Base-by-base conservation (phyloP, 2,797 vertebrate species). In the Pantherophis alleghaniensis region DNA sequence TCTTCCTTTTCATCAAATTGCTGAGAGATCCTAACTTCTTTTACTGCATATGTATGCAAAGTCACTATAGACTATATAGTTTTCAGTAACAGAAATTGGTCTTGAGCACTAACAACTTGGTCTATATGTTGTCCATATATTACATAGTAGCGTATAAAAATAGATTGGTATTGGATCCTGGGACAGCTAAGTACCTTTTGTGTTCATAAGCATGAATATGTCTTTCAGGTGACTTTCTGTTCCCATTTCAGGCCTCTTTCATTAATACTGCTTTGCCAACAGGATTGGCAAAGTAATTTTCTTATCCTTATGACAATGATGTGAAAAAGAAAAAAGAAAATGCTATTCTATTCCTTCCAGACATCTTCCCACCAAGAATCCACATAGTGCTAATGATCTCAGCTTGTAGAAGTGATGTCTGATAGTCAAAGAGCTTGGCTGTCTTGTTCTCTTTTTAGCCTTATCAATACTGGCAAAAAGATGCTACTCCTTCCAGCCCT, bases 101-200 rank as follows among this genome's bases (percentile, higher is more conserved):
- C 91, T 57, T 86, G 61, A 91, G 53, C 26, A 91, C 91, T 91
- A 95, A 93, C 95, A 14, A 3, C 51, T 56, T 0, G 18, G 13
- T 9, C n/a, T 94, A 12, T 11, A 37, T 42, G 11, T 59, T 22
- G 1, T 83, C 95, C 12, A 7, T 94, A 93, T 28, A 92, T 32
- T 87, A 57, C 94, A 90, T 79, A 69, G 2, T 37, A 93, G 5
- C 32, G 60, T 10, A 37, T 14, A 86, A 90, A 53, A 86, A 89
- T 61, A 55, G 22, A 90, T 55, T 66, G 22, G 1, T 60, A 47
- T 87, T 87, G 37, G 63, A 24, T 87, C 60, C 60, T 56, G 22
- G 60, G 14, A 14, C 9, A 4, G 86, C 42, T 22, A 12, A 32
- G 51, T 7, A 22, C 5, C 16, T 56, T 79, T 88, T 53, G 56